Conservation (phyloP, 2,888 invertebrate genomes). For the Synergus laeviventris region DNA sequence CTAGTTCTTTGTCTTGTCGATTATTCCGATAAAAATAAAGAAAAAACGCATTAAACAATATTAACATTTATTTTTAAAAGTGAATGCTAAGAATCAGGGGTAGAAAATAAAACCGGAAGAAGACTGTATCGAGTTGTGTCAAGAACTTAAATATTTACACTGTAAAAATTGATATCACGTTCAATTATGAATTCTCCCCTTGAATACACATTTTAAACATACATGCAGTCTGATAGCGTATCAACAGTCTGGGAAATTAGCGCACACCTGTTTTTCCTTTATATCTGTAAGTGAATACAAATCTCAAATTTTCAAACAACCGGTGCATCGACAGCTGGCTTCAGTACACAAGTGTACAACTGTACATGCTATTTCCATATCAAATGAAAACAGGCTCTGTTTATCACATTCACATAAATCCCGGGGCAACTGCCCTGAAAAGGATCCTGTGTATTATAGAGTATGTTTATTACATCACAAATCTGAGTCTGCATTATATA, state of each 20-base stretch:
- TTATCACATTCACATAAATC: slow-evolving; percentile 26
- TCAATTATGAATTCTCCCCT: background rate
- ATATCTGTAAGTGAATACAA: background rate
- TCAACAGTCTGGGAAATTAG: background rate
- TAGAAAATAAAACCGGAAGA: background rate
- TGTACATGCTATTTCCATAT: slow-evolving; percentile 8
- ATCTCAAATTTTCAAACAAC: slow-evolving; percentile 16
- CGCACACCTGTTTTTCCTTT: background rate
- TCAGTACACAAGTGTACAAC: too few relatives aligned
- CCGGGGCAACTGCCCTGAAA: slow-evolving; percentile 3
- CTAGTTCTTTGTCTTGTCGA: too few relatives aligned
- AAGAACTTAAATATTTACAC: background rate
- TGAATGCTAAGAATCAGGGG: too few relatives aligned
- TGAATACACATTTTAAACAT: too few relatives aligned
- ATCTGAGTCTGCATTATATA: background rate
- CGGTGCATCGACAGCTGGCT: background rate
- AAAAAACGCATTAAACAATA: too few relatives aligned
- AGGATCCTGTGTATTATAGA: background rate
- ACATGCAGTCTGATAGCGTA: too few relatives aligned
- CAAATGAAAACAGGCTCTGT: slow-evolving; percentile 8
- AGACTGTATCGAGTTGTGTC: background rate
- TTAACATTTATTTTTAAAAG: too few relatives aligned
- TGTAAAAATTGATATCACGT: background rate
- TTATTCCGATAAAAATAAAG: too few relatives aligned
- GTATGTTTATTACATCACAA: background rate